Percentiles rank a stretch among this genome's conserved stretches.
These are phyloP conservation scores for Antigone vipio DNA, from an alignment of 2,113 vertebrate species.

Conservation along the genomic window DNA sequence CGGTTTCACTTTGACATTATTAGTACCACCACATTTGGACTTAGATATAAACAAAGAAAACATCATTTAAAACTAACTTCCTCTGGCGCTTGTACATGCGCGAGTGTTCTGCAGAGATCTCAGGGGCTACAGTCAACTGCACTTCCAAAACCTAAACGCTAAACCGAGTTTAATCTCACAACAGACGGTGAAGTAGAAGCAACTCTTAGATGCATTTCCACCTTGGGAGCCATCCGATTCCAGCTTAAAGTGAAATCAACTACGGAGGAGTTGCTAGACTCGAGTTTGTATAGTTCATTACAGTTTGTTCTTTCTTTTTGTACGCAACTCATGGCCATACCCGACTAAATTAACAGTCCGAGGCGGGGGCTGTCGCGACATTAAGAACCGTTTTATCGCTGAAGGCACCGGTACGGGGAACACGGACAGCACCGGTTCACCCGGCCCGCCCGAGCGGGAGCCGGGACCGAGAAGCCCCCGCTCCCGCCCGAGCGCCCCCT, in stretches of 20 bases:
- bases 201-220: background rate
- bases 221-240: background rate
- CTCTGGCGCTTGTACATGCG: rapidly evolving
- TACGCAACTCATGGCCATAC: rapidly evolving
- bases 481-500: background rate
- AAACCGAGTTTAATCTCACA: background rate
- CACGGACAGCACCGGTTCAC: background rate
- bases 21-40: background rate
- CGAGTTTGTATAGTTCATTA: rapidly evolving
- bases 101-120: background rate
- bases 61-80: background rate
- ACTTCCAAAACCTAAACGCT: background rate
- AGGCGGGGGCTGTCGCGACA: too few relatives aligned
- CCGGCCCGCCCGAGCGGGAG: background rate
- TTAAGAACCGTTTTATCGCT: rapidly evolving
- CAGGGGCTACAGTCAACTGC: background rate
- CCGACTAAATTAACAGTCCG: too few relatives aligned
- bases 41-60: background rate
- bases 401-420: background rate
- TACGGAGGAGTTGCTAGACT: background rate
- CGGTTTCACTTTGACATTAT: background rate
- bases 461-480: background rate
- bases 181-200: background rate
- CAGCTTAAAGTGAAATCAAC: rapidly evolving
- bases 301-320: rapidly evolving